Evolutionary conservation across 2,888 invertebrate species (phyloP), one percentile per base, ranked within the genome.

Genomic region (Acronicta aceris): DNA sequence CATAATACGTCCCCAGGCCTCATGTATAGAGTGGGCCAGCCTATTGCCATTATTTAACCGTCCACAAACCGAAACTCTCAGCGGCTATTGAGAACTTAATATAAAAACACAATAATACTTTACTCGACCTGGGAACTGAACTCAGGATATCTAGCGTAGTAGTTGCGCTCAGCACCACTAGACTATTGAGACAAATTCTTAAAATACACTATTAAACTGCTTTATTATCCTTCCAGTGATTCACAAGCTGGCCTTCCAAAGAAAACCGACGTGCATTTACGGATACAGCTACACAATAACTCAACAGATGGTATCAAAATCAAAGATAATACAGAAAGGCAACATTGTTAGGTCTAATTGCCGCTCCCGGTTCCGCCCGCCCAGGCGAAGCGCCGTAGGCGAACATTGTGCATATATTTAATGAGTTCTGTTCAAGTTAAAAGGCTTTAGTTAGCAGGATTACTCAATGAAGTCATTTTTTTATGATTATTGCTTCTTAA

Each of bases 261-360:
- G 65, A 65, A 76, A 57, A 65, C 38, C 30, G 36, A 59, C 33
- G 41, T 45, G 56, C 73, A 67, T 59, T 70, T 66, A 69, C 73
- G 72, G 62, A 74, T 69, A 71, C 52, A 65, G 48, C 50, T 54
- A 70, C 59, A 78, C 78, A 82, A 81, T 84, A 84, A 83, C 76
- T 83, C 61, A 76, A 50, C 74, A 78, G 83, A 85, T 83, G 79
- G 45, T 87, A 85, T 84, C 83, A 49, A 60, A 68, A 81, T 81
- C 75, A 78, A 72, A 82, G 87, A 86, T 89, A 82, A 75, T 77
- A 65, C 67, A 82, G 79, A 84, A 84, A 86, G 82, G 86, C 82
- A 85, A 86, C 84, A 89, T 89, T 89, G 89, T 89, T 85, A 82
- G 65, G 75, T 80, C 88, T 90, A 90, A 90, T 90, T 87, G 85